Evolutionary conservation across 2,888 invertebrate species (phyloP).

Genomic region (Pyralis farinalis): DNA sequence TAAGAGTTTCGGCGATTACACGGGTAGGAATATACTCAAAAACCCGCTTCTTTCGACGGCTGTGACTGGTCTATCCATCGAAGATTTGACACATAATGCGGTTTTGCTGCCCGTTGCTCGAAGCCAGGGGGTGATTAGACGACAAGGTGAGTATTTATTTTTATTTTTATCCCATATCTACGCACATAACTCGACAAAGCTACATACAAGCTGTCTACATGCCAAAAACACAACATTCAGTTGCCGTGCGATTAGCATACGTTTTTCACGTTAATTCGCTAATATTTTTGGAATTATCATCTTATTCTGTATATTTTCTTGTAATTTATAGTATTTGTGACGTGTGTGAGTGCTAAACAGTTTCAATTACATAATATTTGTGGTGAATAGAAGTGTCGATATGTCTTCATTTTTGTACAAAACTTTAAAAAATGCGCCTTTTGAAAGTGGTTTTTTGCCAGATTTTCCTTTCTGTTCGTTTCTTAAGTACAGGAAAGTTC

Average conservation of each 20-base stretch:
- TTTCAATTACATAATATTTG: neutral
- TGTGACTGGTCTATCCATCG: constrained; percentile 86
- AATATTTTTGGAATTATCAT: neutral
- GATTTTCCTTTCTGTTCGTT: constrained; percentile 39
- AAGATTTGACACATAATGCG: constrained; percentile 87
- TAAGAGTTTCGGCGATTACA: constrained; percentile 71
- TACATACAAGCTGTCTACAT: constrained; percentile 39
- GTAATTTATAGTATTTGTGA: neutral
- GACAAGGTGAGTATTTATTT: constrained; percentile 67
- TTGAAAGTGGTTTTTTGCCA: constrained; percentile 57
- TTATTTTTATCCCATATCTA: constrained; percentile 48
- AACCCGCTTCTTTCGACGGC: constrained; percentile 88
- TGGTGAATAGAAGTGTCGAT: neutral
- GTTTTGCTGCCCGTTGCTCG: constrained; percentile 84
- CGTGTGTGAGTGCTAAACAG: neutral
- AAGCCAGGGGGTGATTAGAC: constrained; percentile 54
- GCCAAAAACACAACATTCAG: constrained; percentile 32
- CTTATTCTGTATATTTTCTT: neutral
- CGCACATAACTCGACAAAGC: constrained; percentile 32
- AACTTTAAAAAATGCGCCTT: constrained; percentile 59
- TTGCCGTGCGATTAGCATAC: constrained; percentile 35
- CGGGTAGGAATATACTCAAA: constrained; percentile 66
- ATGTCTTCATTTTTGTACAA: constrained; percentile 66
- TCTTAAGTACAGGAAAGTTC: constrained; percentile 43
- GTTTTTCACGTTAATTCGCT: constrained; percentile 20